Evolutionary conservation across 2,888 invertebrate genomes (phyloP).

Genomic region (Cephus runcator): DNA sequence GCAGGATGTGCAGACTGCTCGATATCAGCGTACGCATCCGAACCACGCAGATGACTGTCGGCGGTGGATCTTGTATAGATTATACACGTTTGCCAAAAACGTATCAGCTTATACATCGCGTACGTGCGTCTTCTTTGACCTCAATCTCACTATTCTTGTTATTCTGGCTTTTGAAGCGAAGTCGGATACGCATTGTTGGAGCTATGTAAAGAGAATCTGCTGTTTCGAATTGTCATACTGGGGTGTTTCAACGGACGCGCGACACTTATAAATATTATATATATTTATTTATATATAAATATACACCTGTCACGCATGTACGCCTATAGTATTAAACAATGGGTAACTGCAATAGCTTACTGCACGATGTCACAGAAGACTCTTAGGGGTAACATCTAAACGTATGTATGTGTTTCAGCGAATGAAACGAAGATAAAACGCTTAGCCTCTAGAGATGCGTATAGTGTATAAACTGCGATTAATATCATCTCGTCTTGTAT

Average conservation of each 20-base stretch:
- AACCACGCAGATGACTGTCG: conserved; percentile 75
- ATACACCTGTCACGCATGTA: neutral
- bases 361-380: neutral
- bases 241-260: neutral
- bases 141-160: neutral
- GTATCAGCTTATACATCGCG: neutral
- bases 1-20: conserved; percentile 88
- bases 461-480: neutral
- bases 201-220: neutral
- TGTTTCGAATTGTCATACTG: neutral
- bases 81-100: conserved; percentile 3
- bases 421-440: neutral
- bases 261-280: neutral
- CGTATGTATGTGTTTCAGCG: neutral
- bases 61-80: conserved; percentile 55
- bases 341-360: neutral
- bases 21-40: conserved; percentile 83
- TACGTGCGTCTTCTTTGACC: neutral
- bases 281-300: neutral
- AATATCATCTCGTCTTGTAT: neutral
- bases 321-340: neutral
- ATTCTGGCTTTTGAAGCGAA: neutral
- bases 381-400: neutral
- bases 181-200: neutral
- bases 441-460: neutral